Conservation (phyloP, 2,888 invertebrate genomes). For the Synergus gifuensis region DNA sequence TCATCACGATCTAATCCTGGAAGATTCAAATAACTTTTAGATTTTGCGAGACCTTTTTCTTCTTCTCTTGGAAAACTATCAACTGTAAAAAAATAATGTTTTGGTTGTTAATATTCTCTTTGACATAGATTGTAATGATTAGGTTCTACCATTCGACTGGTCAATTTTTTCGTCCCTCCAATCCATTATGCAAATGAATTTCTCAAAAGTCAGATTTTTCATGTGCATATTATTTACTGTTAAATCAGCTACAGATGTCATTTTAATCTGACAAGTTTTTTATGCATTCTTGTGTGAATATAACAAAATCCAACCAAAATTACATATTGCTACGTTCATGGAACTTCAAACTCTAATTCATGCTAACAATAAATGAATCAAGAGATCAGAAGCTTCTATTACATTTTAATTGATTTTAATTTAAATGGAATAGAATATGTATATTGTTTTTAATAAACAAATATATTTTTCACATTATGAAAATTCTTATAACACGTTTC, state of each 20-base stretch:
- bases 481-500: no score
- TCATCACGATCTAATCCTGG: slow-evolving; percentile 46
- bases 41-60: slow-evolving; percentile 46
- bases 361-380: no score
- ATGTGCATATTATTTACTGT: neutral
- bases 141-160: slow-evolving; percentile 63
- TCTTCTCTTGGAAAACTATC: slow-evolving; percentile 45
- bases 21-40: slow-evolving; percentile 50
- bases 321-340: slow-evolving; percentile 8
- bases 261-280: slow-evolving; percentile 8
- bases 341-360: neutral
- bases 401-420: neutral
- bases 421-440: no score
- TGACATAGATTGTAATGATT: neutral
- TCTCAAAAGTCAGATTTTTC: slow-evolving; percentile 3
- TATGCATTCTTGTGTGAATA: neutral
- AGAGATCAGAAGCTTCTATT: neutral
- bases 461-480: no score
- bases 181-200: slow-evolving; percentile 63
- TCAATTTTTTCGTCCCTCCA: slow-evolving; percentile 65
- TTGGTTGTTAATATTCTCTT: neutral
- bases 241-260: slow-evolving; percentile 9
- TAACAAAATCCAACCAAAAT: neutral
- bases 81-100: slow-evolving; percentile 42
- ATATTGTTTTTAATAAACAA: neutral